These are phyloP conservation scores for Drosophila greeni DNA, from an alignment of 2,888 invertebrate genomes.

Conservation along the genomic window DNA sequence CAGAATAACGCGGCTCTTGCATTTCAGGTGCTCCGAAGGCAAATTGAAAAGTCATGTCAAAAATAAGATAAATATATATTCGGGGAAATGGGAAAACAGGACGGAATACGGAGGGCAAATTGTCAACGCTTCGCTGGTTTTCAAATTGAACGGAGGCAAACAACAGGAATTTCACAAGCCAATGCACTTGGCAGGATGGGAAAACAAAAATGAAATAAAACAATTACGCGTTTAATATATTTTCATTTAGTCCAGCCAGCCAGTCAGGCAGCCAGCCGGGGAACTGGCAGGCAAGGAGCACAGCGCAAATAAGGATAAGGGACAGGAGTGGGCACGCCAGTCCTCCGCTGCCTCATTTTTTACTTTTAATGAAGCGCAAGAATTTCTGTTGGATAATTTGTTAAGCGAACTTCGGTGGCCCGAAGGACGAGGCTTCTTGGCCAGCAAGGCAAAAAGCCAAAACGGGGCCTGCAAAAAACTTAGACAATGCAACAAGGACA, in stretches of 20 bases:
- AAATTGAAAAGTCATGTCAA: constrained; percentile 66
- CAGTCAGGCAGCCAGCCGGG: constrained; percentile 7
- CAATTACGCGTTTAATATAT: constrained; percentile 72
- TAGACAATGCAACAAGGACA: constrained; percentile 62
- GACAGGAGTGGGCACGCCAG: constrained; percentile 23
- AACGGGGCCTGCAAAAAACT: constrained; percentile 55
- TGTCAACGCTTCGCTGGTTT: constrained; percentile 46
- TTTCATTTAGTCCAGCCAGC: constrained; percentile 59
- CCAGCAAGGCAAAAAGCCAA: constrained; percentile 65
- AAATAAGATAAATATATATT: constrained; percentile 13
- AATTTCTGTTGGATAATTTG: constrained; percentile 76
- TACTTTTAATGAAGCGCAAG: constrained; percentile 77
- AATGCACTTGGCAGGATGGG: constrained; percentile 60
- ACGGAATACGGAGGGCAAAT: constrained; percentile 45
- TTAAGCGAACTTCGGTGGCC: constrained; percentile 57
- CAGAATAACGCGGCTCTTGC: constrained; percentile 30
- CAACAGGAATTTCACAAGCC: constrained; percentile 62
- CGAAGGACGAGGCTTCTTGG: constrained; percentile 42
- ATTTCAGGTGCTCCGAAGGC: constrained; percentile 25
- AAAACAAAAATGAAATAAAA: constrained; percentile 43
- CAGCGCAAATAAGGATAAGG: constrained; percentile 10
- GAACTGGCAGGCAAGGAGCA: constrained; percentile 13
- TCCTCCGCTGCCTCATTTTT: constrained; percentile 64
- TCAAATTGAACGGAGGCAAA: constrained; percentile 54
- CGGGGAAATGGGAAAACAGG: constrained; percentile 10